Evolutionary conservation across 2,797 vertebrate species (phyloP), one percentile per base, ranked within the genome.

Genomic region (Rhinogobio ventralis): DNA sequence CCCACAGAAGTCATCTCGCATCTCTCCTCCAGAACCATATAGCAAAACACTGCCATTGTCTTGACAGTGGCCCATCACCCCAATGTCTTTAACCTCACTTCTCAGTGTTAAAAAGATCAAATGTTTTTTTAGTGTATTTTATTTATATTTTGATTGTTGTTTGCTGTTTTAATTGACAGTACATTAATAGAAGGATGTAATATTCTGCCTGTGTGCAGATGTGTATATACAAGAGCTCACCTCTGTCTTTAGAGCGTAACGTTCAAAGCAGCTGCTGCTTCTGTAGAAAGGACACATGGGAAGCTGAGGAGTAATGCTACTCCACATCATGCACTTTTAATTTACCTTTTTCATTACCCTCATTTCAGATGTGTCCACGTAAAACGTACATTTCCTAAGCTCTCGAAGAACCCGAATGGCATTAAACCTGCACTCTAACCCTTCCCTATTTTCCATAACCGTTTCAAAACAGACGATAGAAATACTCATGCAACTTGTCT

Each of bases 131-230:
- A 83, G 92, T 93, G 92, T 60, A 79, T 94, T 94, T 95, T 95
- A 95, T 95, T 95, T 95, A 95, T 94, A 90, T 92, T 94, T 92
- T 90, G 89, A 93, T 92, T 92, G 89, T 93, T 91, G 90, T 93
- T 92, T 89, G 85, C 90, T 91, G 90, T 93, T 93, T 94, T 92
- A 93, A 92, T 87, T 86, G 88, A 91, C 93, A 92, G 91, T 91
- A 88, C 91, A 90, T 90, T 92, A 91, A 92, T 88, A 92, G 93
- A 89, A 89, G 90, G 78, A 51, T 88, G 88, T 83, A 84, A 89
- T 92, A 86, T 91, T 93, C 91, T 91, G 90, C 90, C 85, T 88
- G 79, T 90, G 88, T 90, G 79, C 92, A 89, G 92, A 91, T 94
- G 93, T 95, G 92, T 95, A 92, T 93, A 86, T 89, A 86, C 69